These are phyloP conservation scores for Nothoprocta pentlandii DNA, from an alignment of 2,113 vertebrate species.

Conservation along the genomic window DNA sequence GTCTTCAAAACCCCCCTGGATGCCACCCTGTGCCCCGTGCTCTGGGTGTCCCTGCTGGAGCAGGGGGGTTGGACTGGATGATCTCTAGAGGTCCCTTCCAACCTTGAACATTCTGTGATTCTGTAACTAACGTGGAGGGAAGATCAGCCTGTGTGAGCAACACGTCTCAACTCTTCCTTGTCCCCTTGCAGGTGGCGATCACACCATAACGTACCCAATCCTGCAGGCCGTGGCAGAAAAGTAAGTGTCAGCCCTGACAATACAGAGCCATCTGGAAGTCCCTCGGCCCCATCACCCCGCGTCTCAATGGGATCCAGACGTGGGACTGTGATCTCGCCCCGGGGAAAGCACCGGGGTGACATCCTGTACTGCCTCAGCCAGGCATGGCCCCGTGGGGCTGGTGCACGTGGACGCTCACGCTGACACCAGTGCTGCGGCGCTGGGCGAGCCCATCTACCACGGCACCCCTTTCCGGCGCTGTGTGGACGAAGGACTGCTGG, in stretches of 20 bases:
- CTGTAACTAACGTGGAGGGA: no score
- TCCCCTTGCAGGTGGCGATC: constrained; percentile 88
- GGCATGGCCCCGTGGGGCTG: constrained; percentile 90
- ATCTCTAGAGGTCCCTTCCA: no score
- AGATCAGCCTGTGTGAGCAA: background rate
- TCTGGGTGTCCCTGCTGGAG: no score
- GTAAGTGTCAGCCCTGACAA: constrained; percentile 75
- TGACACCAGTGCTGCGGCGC: constrained; percentile 81
- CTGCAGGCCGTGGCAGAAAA: constrained; percentile 89
- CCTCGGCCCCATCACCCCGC: no score
- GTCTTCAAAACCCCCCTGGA: no score
- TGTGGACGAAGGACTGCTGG: constrained; percentile 90
- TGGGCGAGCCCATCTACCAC: constrained; percentile 90
- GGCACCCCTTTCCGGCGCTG: constrained; percentile 91
- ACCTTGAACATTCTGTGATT: no score
- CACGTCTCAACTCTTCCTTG: background rate
- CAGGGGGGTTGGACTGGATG: no score
- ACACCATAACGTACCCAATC: constrained; percentile 94
- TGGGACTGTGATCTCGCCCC: no score
- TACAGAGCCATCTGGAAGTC: no score
- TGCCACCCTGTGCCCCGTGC: no score
- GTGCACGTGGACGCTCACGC: constrained; percentile 93
- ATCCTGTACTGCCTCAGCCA: background rate
- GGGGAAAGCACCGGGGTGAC: fast-evolving
- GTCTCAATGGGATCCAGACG: no score